Percentiles rank a stretch among this genome's conserved stretches.
Conservation (phyloP, 1,140 invertebrate genomes). For the Hyposmocoma kahamanoa region DNA sequence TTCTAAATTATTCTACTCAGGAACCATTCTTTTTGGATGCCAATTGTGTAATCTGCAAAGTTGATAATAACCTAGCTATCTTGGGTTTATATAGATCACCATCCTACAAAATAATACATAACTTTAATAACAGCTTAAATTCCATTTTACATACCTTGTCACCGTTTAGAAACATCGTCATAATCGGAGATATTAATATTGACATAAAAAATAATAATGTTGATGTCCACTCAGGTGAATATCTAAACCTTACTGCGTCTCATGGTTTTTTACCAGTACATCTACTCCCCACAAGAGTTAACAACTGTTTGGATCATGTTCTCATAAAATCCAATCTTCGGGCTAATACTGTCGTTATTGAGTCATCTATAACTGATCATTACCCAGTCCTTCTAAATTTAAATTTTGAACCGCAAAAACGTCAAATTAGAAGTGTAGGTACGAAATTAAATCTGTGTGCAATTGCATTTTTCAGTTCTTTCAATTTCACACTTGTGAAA, state of each 20-base stretch:
- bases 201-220: neutral
- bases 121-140: constrained; percentile 11
- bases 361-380: constrained; percentile 13
- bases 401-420: too few relatives aligned
- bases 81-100: constrained; percentile 15
- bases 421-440: too few relatives aligned
- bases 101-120: constrained; percentile 3
- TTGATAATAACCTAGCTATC: neutral
- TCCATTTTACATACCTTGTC: neutral
- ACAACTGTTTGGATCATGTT: constrained; percentile 15
- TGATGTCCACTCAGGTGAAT: constrained; percentile 1
- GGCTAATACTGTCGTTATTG: neutral
- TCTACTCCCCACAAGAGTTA: constrained; percentile 4
- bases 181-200: constrained; percentile 21
- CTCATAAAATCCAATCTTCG: constrained; percentile 7
- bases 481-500: too few relatives aligned
- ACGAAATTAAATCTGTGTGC: too few relatives aligned
- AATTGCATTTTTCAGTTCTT: too few relatives aligned
- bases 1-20: neutral
- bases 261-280: constrained; percentile 14
- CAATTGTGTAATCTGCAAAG: neutral
- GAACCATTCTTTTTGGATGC: constrained; percentile 3
- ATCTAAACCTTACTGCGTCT: constrained; percentile 10
- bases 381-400: too few relatives aligned
- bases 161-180: constrained; percentile 5